Evolutionary conservation across 2,113 vertebrate genomes (phyloP).

Genomic region (Tragelaphus imberbis): DNA sequence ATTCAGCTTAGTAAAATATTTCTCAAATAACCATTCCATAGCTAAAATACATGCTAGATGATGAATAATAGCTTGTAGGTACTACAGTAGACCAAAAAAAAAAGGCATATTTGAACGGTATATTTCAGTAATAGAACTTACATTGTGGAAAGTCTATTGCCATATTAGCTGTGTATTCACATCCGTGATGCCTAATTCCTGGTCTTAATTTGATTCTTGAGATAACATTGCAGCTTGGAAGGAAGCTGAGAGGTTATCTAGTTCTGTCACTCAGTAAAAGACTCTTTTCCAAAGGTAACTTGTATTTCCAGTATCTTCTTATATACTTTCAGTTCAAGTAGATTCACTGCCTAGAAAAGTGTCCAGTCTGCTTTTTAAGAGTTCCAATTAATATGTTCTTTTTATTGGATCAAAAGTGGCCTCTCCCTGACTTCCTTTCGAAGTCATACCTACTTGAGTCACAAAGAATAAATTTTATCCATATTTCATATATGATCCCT

Average conservation of each 20-base stretch:
- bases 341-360: not conserved
- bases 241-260: not conserved
- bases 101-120: not conserved
- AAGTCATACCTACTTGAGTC: not conserved
- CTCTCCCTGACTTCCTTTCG: not conserved
- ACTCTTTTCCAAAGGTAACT: not conserved
- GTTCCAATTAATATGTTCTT: not conserved
- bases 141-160: not conserved
- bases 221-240: not conserved
- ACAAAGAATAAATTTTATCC: not conserved
- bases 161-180: not conserved
- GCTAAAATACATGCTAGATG: not conserved
- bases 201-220: constrained; percentile 17
- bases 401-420: not conserved
- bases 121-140: constrained; percentile 8
- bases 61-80: not conserved
- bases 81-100: not conserved
- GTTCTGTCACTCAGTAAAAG: not conserved
- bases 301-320: constrained; percentile 21
- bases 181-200: not conserved
- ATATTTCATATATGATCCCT: not conserved
- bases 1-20: not conserved
- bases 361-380: not conserved
- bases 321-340: not conserved
- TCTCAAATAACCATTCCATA: not conserved